phyloP scores from a whole-genome alignment of 2,888 invertebrate species.

The Gastracanthus pulcherrimus region DNA sequence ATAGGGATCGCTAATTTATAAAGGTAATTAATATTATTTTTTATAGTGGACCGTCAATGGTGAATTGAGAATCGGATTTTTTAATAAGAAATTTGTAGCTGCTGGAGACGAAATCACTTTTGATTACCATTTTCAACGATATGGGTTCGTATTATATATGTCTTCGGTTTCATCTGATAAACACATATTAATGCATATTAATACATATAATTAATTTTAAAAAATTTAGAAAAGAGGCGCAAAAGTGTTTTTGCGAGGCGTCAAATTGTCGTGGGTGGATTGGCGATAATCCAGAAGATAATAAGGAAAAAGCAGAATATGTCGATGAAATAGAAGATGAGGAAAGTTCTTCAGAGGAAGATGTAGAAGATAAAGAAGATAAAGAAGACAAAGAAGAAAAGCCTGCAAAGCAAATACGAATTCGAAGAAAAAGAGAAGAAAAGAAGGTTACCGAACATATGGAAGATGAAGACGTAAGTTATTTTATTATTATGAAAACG shows the following conservation, averaged over 20 bases:
- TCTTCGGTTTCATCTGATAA: conserved; percentile 21
- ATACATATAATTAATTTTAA: conserved; percentile 27
- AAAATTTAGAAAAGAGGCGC: conserved; percentile 90
- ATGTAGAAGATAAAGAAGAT: conserved; percentile 74
- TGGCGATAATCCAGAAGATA: conserved; percentile 90
- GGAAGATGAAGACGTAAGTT: conserved; percentile 78
- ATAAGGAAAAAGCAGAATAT: conserved; percentile 80
- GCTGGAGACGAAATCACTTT: conserved; percentile 98
- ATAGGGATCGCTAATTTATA: no score
- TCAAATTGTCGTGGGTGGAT: conserved; percentile 96
- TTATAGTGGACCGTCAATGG: conserved; percentile 92
- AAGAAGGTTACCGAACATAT: conserved; percentile 72
- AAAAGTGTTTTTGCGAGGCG: conserved; percentile 96
- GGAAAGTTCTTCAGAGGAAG: conserved; percentile 67
- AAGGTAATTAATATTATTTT: conserved; percentile 22
- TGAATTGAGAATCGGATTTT: conserved; percentile 97
- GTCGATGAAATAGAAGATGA: conserved; percentile 74
- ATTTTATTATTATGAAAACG: not conserved
- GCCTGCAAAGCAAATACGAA: conserved; percentile 58
- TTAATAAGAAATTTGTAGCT: conserved; percentile 89
- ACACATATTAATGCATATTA: not conserved
- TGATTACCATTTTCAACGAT: conserved; percentile 98
- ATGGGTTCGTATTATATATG: conserved; percentile 84
- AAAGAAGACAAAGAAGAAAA: conserved; percentile 75
- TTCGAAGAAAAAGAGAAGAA: conserved; percentile 74